Percentiles rank a stretch among this genome's conserved stretches.
Evolutionary conservation across 2,888 invertebrate genomes (phyloP).

Genomic region (Drosophila paramelanica): DNA sequence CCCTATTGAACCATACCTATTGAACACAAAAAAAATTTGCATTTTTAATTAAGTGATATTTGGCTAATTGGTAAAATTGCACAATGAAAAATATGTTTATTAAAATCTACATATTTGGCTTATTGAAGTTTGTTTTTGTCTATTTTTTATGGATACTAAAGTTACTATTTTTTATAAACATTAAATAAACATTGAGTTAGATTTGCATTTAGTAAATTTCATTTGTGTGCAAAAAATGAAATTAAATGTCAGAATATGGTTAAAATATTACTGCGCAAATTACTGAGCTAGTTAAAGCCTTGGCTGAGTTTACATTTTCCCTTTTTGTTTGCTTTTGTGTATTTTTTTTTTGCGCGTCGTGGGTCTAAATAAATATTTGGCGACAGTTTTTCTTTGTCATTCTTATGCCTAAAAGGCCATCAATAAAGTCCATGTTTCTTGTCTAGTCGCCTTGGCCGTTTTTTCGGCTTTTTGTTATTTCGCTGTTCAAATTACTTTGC

Average conservation of each 20-base stretch:
- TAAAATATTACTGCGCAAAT: constrained; percentile 48
- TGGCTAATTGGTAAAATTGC: constrained; percentile 1
- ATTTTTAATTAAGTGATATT: constrained; percentile 11
- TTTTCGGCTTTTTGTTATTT: constrained; percentile 9
- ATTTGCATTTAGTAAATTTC: constrained; percentile 3
- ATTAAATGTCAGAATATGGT: constrained; percentile 23
- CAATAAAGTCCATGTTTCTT: constrained; percentile 63
- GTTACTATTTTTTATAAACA: neutral
- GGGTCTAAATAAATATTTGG: constrained; percentile 59
- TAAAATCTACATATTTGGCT: neutral
- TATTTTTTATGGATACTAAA: neutral
- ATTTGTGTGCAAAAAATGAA: neutral
- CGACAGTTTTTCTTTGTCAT: constrained; percentile 52
- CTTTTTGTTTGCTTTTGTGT: constrained; percentile 22
- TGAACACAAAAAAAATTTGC: neutral
- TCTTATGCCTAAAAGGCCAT: constrained; percentile 42
- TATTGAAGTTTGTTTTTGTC: neutral
- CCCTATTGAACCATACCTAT: neutral
- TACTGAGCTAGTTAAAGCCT: constrained; percentile 35
- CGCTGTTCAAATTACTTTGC: constrained; percentile 43
- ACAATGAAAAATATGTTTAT: neutral
- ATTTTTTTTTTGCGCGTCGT: constrained; percentile 15
- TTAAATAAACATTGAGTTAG: neutral
- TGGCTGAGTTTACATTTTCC: constrained; percentile 24
- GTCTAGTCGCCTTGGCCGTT: constrained; percentile 43